Evolutionary conservation across 2,113 vertebrate genomes (phyloP).

Genomic region (Piliocolobus tephrosceles): DNA sequence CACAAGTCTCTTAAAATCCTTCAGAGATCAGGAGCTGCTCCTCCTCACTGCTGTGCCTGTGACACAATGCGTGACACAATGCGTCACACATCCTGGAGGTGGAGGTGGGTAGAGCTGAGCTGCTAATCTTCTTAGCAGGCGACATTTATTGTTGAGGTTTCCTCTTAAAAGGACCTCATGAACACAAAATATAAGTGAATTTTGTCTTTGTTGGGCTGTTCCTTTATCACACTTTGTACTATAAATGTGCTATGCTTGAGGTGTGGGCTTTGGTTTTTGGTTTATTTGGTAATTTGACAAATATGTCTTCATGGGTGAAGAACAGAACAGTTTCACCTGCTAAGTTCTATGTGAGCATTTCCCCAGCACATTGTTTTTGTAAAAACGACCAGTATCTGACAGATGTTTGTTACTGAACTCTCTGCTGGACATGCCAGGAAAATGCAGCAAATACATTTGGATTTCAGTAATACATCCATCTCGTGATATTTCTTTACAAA

Average conservation of each 20-base stretch:
- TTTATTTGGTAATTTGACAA: slow-evolving; percentile 5
- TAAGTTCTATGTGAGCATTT: background rate
- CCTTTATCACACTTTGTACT: background rate
- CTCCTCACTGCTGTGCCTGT: background rate
- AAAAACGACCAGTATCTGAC: background rate
- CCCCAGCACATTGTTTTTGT: background rate
- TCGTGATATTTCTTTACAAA: background rate
- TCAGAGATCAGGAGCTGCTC: background rate
- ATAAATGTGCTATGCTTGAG: background rate
- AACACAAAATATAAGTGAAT: background rate
- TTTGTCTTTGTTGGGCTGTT: background rate
- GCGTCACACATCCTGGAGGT: background rate
- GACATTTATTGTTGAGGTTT: background rate
- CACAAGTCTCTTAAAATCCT: background rate
- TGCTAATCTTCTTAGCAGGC: background rate
- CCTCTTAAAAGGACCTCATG: background rate
- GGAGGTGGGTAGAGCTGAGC: background rate
- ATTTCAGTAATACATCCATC: background rate
- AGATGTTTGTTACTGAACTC: background rate
- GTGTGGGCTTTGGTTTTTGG: background rate
- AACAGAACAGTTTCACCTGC: background rate
- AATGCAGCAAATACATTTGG: background rate
- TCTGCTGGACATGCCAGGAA: background rate
- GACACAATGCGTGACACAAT: background rate
- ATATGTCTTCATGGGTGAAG: background rate